These are phyloP conservation scores for Craterocephalus amniculus DNA, from an alignment of 2,797 vertebrate species.

Conservation along the genomic window DNA sequence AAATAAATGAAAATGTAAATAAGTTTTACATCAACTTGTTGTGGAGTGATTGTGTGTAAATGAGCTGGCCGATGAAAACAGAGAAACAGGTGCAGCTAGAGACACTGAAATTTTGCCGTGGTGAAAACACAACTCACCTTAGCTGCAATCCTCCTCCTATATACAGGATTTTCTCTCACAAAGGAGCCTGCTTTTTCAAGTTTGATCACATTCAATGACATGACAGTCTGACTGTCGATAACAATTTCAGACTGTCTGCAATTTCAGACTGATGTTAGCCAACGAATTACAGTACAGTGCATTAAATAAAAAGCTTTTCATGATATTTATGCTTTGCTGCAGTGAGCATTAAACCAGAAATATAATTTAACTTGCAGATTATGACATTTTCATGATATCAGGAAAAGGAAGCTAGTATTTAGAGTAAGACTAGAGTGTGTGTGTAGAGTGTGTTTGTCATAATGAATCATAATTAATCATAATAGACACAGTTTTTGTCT, in stretches of 20 bases:
- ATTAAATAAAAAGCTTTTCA: not conserved
- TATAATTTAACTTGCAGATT: conserved; percentile 18
- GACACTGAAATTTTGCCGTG: not conserved
- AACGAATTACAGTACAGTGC: conserved; percentile 8
- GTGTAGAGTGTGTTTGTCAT: not conserved
- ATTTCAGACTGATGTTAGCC: not conserved
- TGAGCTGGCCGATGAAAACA: not conserved
- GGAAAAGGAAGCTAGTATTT: not conserved
- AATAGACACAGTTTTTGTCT: not conserved
- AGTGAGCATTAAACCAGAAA: conserved; percentile 2
- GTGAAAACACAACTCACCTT: not conserved
- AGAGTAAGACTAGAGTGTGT: no score
- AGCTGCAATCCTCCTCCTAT: not conserved
- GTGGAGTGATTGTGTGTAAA: not conserved
- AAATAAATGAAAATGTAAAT: not conserved
- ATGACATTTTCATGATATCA: conserved; percentile 38
- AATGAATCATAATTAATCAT: not conserved
- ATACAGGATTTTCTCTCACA: not conserved
- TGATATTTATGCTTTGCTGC: not conserved
- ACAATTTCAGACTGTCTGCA: conserved; percentile 9
- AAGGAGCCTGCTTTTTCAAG: not conserved
- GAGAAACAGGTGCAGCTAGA: not conserved
- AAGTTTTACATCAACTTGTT: not conserved
- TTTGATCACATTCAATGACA: conserved; percentile 12
- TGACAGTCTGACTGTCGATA: conserved; percentile 1